Evolutionary conservation across 1,140 invertebrate genomes (phyloP), one percentile per base, ranked within the genome.

Genomic region (Drosophila mojavensis): DNA sequence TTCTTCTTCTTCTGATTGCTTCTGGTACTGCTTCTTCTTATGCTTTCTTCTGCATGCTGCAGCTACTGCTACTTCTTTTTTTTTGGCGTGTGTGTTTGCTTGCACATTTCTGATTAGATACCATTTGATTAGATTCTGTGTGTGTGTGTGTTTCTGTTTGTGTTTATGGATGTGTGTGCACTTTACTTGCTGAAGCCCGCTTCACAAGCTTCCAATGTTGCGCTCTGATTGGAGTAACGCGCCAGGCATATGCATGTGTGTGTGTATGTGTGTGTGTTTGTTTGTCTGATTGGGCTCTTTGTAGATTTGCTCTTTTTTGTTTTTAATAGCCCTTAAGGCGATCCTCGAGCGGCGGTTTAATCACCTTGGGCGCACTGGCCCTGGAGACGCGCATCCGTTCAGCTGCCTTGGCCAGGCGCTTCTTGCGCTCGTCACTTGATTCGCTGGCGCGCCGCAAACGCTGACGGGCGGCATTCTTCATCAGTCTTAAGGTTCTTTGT

Each of bases 341-440:
- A 75, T 92, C 91, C 73, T 82, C 82, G 33, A 92, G 74, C 67
- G 91, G 91, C 26, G 91, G 91, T 72, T 92, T 92, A 20, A 91
- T 83, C 24, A 92, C 81, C 79, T 92, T 92, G 33, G 91, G 91
- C 65, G 81, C 90, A 78, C 78, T 92, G 7, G 91, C 89, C 41
- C 91, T 61, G 24, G 84, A 72, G 26, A 83, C 66, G 13, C 91
- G 89, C 91, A 92, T 92, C 41, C 91, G 53, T 43, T 92, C 91
- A 4, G 91, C 91, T 4, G 91, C 88, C 60, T 92, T 92, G 7
- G 93, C 93, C 50, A 94, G 74, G n/a, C 94, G 92, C 41, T 89
- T 84, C 30, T 93, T 92, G 61, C 94, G 92, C 76, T 94, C 93
- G 36, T 94, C 93, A 6, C 91, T 74, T 3, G 93, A 92, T 75